phyloP scores from a whole-genome alignment of 2,797 vertebrate species.

The Pseudochromis fuscus region DNA sequence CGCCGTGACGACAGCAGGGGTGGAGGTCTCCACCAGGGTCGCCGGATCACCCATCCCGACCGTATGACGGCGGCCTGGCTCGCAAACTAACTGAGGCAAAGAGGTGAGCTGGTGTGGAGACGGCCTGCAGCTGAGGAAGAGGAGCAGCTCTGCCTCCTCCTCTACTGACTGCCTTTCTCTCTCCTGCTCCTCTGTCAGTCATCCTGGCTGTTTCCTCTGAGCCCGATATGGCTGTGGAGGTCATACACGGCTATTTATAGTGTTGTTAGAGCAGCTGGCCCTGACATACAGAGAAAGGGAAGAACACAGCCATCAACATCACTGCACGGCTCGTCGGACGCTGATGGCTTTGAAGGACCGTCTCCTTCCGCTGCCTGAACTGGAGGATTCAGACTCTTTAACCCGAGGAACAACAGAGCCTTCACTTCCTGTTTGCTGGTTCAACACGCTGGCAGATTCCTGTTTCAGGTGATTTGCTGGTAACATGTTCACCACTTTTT shows the following conservation, averaged over 20 bases:
- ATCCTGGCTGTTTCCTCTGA: constrained; percentile 22
- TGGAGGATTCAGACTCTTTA: too few relatives aligned
- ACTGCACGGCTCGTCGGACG: neutral
- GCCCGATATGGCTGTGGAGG: constrained; percentile 47
- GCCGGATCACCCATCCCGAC: constrained; percentile 71
- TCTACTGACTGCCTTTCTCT: constrained; percentile 21
- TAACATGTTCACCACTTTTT: too few relatives aligned
- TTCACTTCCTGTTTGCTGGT: too few relatives aligned
- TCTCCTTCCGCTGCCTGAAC: neutral
- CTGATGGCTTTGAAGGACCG: neutral
- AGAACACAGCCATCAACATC: constrained; percentile 22
- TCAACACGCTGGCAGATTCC: too few relatives aligned
- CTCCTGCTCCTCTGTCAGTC: constrained; percentile 42
- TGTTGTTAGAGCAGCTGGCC: constrained; percentile 64
- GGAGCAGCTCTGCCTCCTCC: neutral
- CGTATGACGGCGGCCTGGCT: neutral
- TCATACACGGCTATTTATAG: constrained; percentile 73
- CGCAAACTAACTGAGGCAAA: neutral
- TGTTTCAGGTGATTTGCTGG: too few relatives aligned
- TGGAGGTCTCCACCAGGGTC: constrained; percentile 22
- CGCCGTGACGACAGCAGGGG: constrained; percentile 17
- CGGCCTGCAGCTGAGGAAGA: neutral
- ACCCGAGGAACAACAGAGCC: too few relatives aligned
- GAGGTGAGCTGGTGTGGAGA: neutral
- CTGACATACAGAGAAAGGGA: constrained; percentile 46